Conservation (phyloP, 2,113 vertebrate species). For the Mellivora capensis region DNA sequence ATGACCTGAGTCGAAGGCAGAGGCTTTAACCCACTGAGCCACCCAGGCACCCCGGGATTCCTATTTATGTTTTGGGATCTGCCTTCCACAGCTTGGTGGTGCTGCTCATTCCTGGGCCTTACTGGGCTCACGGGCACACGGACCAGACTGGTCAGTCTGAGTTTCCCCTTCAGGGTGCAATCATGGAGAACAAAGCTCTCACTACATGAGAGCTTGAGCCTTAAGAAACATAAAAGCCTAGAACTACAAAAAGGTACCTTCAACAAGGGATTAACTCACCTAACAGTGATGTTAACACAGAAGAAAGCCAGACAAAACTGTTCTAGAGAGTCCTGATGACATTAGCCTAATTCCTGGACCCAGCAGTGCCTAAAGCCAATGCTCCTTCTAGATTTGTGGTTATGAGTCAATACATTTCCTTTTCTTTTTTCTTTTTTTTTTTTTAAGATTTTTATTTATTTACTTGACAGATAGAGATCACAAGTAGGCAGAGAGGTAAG, state of each 20-base stretch:
- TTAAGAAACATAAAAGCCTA: not conserved
- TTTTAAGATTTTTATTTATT: too few species aligned
- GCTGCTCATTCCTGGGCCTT: not conserved
- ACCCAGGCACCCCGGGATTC: too few species aligned
- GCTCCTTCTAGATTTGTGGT: not conserved
- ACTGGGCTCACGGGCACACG: not conserved
- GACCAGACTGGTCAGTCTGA: not conserved
- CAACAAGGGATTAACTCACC: not conserved
- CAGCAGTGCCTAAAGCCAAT: not conserved
- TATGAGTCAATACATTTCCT: not conserved
- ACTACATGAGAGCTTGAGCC: not conserved
- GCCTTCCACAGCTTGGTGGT: not conserved
- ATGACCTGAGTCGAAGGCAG: too few species aligned
- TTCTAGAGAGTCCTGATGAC: not conserved
- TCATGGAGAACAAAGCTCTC: not conserved
- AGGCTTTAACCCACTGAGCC: too few species aligned
- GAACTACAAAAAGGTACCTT: not conserved
- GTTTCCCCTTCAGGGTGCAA: not conserved
- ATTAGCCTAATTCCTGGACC: not conserved
- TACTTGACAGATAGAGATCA: too few species aligned
- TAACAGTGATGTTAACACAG: not conserved
- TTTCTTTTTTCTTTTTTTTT: not conserved
- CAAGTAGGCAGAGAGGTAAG: too few species aligned
- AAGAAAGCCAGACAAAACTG: not conserved
- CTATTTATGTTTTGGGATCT: not conserved